Percentiles rank a stretch among this genome's conserved stretches.
Conservation (phyloP, 2,797 vertebrate genomes). For the Acipenser transmontanus region DNA sequence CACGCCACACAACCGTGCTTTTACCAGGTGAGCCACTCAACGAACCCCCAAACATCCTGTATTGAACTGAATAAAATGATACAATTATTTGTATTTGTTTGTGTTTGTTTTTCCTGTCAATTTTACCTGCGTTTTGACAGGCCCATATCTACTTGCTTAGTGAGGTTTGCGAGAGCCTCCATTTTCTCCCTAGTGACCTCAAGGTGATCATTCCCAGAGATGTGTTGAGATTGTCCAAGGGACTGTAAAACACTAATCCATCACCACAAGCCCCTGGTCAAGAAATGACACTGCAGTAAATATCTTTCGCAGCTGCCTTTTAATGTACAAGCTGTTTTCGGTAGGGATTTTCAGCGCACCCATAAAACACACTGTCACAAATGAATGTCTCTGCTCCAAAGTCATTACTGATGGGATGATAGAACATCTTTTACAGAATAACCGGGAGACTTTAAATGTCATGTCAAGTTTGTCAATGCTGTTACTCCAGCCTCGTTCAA, state of each 20-base stretch:
- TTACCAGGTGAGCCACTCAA: too few species aligned
- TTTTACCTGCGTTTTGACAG: constrained; percentile 24
- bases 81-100: background rate
- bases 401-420: constrained; percentile 74
- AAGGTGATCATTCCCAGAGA: constrained; percentile 68
- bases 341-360: constrained; percentile 77
- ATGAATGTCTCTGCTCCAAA: constrained; percentile 76
- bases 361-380: constrained; percentile 85
- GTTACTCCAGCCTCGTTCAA: constrained; percentile 68
- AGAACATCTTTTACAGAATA: constrained; percentile 79
- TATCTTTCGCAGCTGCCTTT: constrained; percentile 81
- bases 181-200: constrained; percentile 51
- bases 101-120: background rate
- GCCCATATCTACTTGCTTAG: background rate
- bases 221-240: constrained; percentile 76
- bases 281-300: constrained; percentile 84
- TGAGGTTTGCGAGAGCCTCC: constrained; percentile 28
- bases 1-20: too few species aligned
- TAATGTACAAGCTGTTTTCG: constrained; percentile 80
- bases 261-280: constrained; percentile 77
- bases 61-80: too few species aligned
- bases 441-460: constrained; percentile 89
- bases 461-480: constrained; percentile 80
- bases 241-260: constrained; percentile 82
- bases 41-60: too few species aligned